These are phyloP conservation scores for Corella eumyota DNA, from an alignment of 23 tunicate genomes.

Conservation along the genomic window DNA sequence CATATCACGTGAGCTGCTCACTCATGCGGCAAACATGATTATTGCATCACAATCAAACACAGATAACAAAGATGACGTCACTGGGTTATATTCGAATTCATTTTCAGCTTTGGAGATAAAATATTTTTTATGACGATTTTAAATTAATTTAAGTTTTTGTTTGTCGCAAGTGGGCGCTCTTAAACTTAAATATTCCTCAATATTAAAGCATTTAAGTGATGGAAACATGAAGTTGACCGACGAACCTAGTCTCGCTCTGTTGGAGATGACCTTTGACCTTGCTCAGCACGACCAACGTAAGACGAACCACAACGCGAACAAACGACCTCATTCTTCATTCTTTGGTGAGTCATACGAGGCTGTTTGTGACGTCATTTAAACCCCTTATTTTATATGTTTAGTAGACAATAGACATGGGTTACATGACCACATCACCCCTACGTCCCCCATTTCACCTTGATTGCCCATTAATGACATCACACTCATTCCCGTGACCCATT, in stretches of 20 bases:
- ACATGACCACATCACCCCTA: background rate
- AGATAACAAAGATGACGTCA: slow-evolving; percentile 1
- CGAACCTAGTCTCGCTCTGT: slow-evolving; percentile 58
- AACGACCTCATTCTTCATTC: background rate
- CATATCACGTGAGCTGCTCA: slow-evolving; percentile 76
- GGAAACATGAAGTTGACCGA: slow-evolving; percentile 38
- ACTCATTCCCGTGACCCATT: too few species aligned
- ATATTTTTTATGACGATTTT: background rate
- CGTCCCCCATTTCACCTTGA: too few species aligned
- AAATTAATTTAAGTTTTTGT: too few species aligned
- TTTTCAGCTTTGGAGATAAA: slow-evolving; percentile 65
- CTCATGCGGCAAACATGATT: slow-evolving; percentile 62
- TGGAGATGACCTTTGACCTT: slow-evolving; percentile 93
- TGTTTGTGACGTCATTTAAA: too few species aligned
- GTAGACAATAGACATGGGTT: too few species aligned
- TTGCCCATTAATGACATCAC: too few species aligned
- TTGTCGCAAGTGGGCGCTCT: too few species aligned
- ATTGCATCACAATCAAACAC: slow-evolving; percentile 18
- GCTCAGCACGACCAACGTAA: slow-evolving; percentile 26
- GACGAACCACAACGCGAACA: background rate
- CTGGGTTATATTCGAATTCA: slow-evolving; percentile 45
- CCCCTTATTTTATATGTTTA: too few species aligned
- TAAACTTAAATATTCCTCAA: too few species aligned
- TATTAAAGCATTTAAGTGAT: slow-evolving; percentile 14
- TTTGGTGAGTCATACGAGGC: too few species aligned